phyloP scores from a whole-genome alignment of 1,140 invertebrate species.

The Ceratosolen solmsi region DNA sequence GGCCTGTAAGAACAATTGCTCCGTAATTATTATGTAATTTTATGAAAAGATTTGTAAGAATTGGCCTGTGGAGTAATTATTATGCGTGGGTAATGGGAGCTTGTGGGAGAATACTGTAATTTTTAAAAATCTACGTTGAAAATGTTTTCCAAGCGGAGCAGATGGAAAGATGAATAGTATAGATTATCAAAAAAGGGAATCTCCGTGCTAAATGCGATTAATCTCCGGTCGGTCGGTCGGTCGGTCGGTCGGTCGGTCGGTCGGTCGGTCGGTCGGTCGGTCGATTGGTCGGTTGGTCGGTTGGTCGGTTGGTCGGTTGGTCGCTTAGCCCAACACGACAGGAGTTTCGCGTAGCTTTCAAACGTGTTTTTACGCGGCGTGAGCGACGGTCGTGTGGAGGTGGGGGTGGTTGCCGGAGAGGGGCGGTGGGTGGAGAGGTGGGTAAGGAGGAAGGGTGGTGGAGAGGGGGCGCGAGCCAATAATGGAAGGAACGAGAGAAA shows the following conservation, averaged over 20 bases:
- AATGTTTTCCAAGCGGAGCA: constrained; percentile 29
- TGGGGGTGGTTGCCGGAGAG: no score
- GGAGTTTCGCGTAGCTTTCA: constrained; percentile 51
- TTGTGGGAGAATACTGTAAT: constrained; percentile 23
- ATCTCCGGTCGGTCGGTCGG: constrained; percentile 33
- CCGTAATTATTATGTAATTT: constrained; percentile 27
- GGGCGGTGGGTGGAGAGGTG: no score
- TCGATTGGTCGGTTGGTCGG: background rate
- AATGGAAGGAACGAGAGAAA: constrained; percentile 3
- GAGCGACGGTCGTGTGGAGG: background rate
- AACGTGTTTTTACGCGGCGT: constrained; percentile 68
- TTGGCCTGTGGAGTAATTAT: constrained; percentile 29
- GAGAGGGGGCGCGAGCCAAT: no score
- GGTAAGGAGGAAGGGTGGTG: no score
- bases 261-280: no score
- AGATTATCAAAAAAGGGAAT: constrained; percentile 42
- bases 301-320: no score
- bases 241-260: no score
- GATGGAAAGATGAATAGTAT: constrained; percentile 37
- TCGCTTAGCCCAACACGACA: constrained; percentile 17
- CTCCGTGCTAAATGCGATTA: constrained; percentile 41
- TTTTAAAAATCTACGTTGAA: constrained; percentile 16
- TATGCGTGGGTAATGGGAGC: background rate
- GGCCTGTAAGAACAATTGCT: background rate
- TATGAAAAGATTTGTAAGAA: background rate